These are phyloP conservation scores for Nannobrachium achirus DNA, from an alignment of 2,113 vertebrate species.

Conservation along the genomic window DNA sequence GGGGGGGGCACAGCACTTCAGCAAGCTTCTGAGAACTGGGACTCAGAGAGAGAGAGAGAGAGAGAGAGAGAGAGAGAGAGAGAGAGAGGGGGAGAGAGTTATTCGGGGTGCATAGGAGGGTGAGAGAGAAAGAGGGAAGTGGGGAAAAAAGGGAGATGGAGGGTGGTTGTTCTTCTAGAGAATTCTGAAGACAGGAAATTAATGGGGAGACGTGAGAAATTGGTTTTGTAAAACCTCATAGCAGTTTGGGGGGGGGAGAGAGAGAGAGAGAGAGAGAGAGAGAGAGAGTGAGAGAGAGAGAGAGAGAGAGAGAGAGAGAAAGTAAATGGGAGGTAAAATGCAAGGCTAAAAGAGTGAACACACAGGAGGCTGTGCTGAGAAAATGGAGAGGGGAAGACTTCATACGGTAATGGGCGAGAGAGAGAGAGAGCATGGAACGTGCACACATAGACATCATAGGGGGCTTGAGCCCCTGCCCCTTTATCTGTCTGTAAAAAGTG, in stretches of 20 bases:
- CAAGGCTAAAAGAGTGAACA: slow-evolving; percentile 4
- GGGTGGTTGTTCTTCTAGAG: slow-evolving; percentile 27
- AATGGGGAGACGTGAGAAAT: slow-evolving; percentile 17
- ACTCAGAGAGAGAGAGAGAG: slow-evolving; percentile 67
- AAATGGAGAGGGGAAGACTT: slow-evolving; percentile 5
- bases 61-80: slow-evolving; percentile 1
- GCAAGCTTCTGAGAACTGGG: slow-evolving; percentile 66
- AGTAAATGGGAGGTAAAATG: slow-evolving; percentile 14
- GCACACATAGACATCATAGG: too few species aligned
- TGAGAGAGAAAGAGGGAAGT: slow-evolving; percentile 13
- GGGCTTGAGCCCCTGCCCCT: too few species aligned
- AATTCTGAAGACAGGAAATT: slow-evolving; percentile 44
- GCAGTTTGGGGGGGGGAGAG: background rate
- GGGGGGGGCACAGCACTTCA: slow-evolving; percentile 60
- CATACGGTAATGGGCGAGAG: slow-evolving; percentile 10
- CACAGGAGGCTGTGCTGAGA: background rate
- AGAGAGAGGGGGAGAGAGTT: background rate
- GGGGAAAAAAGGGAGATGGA: slow-evolving; percentile 37
- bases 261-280: background rate
- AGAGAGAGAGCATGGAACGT: slow-evolving; percentile 4
- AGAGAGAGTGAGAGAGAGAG: background rate
- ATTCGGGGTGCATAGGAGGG: slow-evolving; percentile 54
- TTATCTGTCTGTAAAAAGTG: too few species aligned
- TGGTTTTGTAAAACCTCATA: background rate
- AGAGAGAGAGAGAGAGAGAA: slow-evolving; percentile 2